Base-by-base conservation (phyloP, 2,113 vertebrate genomes). In the Amblyopsis rosae region DNA sequence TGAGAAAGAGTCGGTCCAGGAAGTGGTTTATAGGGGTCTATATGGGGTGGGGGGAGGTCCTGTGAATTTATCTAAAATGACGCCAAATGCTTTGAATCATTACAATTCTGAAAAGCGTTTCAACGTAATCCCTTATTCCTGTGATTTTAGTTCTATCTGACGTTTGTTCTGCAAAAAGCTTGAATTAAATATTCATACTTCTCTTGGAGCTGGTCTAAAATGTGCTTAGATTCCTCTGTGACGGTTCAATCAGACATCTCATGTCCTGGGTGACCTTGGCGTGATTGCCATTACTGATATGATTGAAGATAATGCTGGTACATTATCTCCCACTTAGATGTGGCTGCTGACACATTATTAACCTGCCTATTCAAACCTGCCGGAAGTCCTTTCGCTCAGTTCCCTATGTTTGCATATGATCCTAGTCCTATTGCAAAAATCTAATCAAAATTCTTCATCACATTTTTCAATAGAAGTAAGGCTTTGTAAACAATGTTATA, bases 371-470 rank as follows among this genome's bases (percentile, higher is more conserved):
- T 54, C 13, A n/a, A 47, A 1, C 60, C 3, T 62, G 11, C 15
- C 17, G 3, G 11, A 16, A 9, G 4, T 60, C 9, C 7, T 60
- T 46, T 45, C 7, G 19, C 7, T 45, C 4, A 66, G 79, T 72
- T 48, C 66, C 72, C 53, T 26, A n/a, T 46, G 12, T 9, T 16
- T 54, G 3, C 64, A 12, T 48, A 56, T 3, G 10, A 7, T 48
- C 12, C 48, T 57, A 13, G 15, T 26, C 12, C 48, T 57, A 13
- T 16, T 26, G 54, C 70, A 68, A 15, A 65, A 17, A 56, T 69
- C 19, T 69, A 70, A 82, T 68, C 19, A 16, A 74, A 55, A 41
- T 41, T 80, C 13, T 10, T 33, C 8, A 49, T 51, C 33, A 3
- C n/a, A n/a, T 35, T 15, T 9, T 5, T 41, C 7, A 2, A 33